Base-by-base conservation (phyloP, 1,140 invertebrate genomes). In the Cryptotermes secundus region DNA sequence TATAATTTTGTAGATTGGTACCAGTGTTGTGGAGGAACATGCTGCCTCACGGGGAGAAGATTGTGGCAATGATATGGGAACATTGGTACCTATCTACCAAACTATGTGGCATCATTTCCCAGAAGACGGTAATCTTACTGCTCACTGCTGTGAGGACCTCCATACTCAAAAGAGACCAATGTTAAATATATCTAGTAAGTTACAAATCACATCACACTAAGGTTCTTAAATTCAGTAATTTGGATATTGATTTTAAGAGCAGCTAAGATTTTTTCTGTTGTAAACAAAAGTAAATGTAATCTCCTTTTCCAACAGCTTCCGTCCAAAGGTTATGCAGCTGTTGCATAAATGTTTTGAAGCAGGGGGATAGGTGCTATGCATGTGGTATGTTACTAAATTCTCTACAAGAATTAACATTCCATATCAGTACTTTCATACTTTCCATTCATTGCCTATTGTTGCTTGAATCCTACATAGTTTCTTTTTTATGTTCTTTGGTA, bases 331-430 rank as follows among this genome's bases (percentile, higher is more conserved):
- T 9, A 31, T 72, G n/a, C 59, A n/a, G 7, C 16, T 72, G 59
- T 72, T 72, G 59, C 59, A 72, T 26, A 72, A 72, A 72, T 72
- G 31, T n/a, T 72, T 72, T 72, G 59, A n/a, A 72, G 7, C 14
- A 31, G 59, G 59, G 59, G 59, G 59, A 38, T 72, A 72, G 59
- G n/a, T 72, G n/a, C 59, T 72, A n/a, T 72, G n/a, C 59, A 72
- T 72, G 31, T 72, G 59, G 59, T 72, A 31, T 72, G 59, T 72
- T 72, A 22, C 53, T 10, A n/a, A 49, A n/a, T 16, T 72, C 2
- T 72, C 26, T 72, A 9, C n/a, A 72, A 72, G 59, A 72, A 72
- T 72, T 31, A 72, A 31, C 59, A 72, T 72, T 72, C 59, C 59
- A 72, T 26, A n/a, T 14, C n/a, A 72, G 3, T 31, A 72, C 59